Conservation (phyloP, 1,140 invertebrate genomes). For the Argopecten irradians region DNA sequence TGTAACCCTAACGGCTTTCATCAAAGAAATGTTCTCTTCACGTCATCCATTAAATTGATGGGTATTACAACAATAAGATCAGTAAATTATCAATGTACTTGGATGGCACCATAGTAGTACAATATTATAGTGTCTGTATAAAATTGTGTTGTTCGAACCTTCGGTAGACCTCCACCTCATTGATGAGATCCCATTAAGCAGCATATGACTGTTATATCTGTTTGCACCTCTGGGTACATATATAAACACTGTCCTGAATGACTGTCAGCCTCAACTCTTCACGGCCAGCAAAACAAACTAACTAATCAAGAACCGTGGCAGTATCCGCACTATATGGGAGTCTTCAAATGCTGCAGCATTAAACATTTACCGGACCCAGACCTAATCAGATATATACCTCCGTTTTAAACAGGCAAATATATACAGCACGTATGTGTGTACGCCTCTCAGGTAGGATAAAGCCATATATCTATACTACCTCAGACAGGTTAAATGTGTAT, state of each 20-base stretch:
- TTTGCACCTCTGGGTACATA: neutral
- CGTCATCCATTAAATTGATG: too few relatives aligned
- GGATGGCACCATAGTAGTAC: too few relatives aligned
- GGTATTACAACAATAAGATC: too few relatives aligned
- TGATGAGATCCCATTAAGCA: neutral
- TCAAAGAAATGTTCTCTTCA: too few relatives aligned
- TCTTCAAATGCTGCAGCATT: neutral
- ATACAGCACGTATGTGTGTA: neutral
- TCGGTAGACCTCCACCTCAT: too few relatives aligned
- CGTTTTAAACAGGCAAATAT: neutral
- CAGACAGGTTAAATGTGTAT: constrained; percentile 7
- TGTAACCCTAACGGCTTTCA: neutral
- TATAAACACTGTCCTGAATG: neutral
- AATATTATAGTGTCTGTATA: too few relatives aligned
- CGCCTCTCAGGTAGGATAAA: constrained; percentile 7
- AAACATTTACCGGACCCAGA: constrained; percentile 9
- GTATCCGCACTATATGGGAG: neutral
- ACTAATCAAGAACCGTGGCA: neutral
- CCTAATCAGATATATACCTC: neutral
- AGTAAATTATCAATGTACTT: too few relatives aligned
- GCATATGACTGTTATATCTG: neutral
- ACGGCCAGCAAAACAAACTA: neutral
- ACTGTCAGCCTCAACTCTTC: neutral
- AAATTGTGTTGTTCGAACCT: too few relatives aligned
- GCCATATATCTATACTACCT: neutral